Percentiles rank a stretch among this genome's conserved stretches.
phyloP scores from a whole-genome alignment of 1,140 invertebrate species.

The Latrodectus geometricus region DNA sequence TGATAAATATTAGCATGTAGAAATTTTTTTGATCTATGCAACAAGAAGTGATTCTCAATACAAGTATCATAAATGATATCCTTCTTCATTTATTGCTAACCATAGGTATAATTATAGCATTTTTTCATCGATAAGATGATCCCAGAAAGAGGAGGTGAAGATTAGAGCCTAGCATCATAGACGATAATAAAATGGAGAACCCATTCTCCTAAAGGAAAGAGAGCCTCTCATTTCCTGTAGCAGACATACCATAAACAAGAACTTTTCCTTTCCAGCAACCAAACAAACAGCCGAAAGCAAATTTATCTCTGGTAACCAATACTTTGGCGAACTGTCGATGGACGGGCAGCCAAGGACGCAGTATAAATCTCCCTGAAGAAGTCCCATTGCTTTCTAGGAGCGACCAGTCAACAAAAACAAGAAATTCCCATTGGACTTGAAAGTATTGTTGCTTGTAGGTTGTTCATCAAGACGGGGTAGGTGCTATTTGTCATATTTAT shows the following conservation, averaged over 20 bases:
- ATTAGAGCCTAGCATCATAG: background rate
- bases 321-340: slow-evolving; percentile 40
- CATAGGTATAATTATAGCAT: background rate
- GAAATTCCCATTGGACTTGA: background rate
- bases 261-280: background rate
- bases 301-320: slow-evolving; percentile 55
- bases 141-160: background rate
- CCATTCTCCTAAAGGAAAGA: slow-evolving; percentile 2
- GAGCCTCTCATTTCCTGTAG: slow-evolving; percentile 18
- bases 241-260: slow-evolving; percentile 45
- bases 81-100: background rate
- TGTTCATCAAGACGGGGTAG: background rate
- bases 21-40: too few relatives aligned
- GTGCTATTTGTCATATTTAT: background rate
- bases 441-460: background rate
- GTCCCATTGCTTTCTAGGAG: background rate
- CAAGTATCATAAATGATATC: too few relatives aligned
- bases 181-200: slow-evolving; percentile 26
- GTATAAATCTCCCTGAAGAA: slow-evolving; percentile 21
- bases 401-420: background rate
- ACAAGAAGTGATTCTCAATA: too few relatives aligned
- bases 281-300: slow-evolving; percentile 30
- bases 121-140: background rate
- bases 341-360: background rate
- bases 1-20: too few relatives aligned